Percentiles rank a stretch among this genome's conserved stretches.
These are phyloP conservation scores for Atherix ibis DNA, from an alignment of 2,888 invertebrate species.

Conservation along the genomic window DNA sequence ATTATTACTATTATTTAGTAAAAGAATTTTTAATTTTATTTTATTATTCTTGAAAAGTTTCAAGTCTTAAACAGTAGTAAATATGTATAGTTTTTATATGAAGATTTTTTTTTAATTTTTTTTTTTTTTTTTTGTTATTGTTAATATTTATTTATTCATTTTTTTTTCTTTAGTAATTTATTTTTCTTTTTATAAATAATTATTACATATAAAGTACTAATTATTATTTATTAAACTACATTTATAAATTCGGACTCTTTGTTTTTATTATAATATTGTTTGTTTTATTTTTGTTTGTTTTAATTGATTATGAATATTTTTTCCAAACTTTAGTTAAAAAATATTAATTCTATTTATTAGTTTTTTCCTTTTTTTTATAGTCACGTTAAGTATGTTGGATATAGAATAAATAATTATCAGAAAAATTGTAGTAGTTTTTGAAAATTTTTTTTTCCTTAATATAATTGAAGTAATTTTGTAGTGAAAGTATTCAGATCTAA, in stretches of 20 bases:
- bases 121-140: not conserved
- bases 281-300: constrained; percentile 4
- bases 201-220: constrained; percentile 9
- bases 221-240: constrained; percentile 15
- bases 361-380: too few species aligned
- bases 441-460: constrained; percentile 6
- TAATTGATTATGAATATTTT: too few species aligned
- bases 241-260: constrained; percentile 20
- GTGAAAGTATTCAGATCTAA: too few species aligned
- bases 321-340: too few species aligned
- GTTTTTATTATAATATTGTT: constrained; percentile 13
- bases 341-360: too few species aligned
- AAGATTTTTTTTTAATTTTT: constrained; percentile 1
- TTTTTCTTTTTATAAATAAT: constrained; percentile 13
- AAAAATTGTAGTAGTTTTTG: not conserved
- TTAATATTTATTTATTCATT: constrained; percentile 4
- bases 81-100: too few species aligned
- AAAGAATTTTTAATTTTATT: constrained; percentile 3
- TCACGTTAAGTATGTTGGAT: not conserved
- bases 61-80: not conserved
- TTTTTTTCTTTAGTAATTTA: constrained; percentile 10
- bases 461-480: not conserved
- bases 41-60: constrained; percentile 1
- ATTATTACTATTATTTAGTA: too few species aligned
- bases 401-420: not conserved